phyloP scores from a whole-genome alignment of 2,888 invertebrate genomes.

The Strigamia maritima region DNA sequence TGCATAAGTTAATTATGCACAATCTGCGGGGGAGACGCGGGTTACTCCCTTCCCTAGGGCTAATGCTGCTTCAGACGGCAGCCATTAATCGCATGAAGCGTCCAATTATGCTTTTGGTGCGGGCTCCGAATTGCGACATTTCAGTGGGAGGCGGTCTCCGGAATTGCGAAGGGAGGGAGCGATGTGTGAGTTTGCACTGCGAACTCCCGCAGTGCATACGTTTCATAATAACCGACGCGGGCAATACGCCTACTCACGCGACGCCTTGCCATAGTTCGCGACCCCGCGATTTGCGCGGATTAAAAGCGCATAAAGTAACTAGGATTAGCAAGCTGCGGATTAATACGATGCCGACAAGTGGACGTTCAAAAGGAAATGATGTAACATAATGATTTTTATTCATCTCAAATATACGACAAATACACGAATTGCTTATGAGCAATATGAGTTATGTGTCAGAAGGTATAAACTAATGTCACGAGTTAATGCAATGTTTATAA shows the following conservation, averaged over 20 bases:
- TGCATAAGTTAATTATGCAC: constrained; percentile 25
- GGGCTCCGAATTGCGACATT: constrained; percentile 23
- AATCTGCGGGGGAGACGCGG: constrained; percentile 22
- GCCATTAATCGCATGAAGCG: constrained; percentile 26
- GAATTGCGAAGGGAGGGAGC: constrained; percentile 9
- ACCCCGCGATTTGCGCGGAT: constrained; percentile 12
- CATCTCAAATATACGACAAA: not conserved
- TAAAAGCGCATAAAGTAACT: constrained; percentile 13
- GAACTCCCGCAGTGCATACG: constrained; percentile 1
- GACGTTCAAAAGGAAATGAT: constrained; percentile 2
- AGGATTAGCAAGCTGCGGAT: not conserved
- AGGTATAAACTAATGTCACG: not conserved
- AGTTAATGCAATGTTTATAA: not conserved
- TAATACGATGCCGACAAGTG: not conserved
- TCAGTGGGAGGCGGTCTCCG: constrained; percentile 3
- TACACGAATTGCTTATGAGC: not conserved
- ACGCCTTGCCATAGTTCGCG: constrained; percentile 7
- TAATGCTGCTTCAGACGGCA: constrained; percentile 15
- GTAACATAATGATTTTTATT: not conserved
- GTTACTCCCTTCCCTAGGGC: constrained; percentile 11
- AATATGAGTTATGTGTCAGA: not conserved
- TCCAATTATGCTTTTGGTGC: constrained; percentile 23
- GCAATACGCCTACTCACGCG: constrained; percentile 11
- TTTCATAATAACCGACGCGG: constrained; percentile 2
- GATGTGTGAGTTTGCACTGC: constrained; percentile 6